phyloP scores from a whole-genome alignment of 2,888 invertebrate species.

The Cataglyphis albicans region DNA sequence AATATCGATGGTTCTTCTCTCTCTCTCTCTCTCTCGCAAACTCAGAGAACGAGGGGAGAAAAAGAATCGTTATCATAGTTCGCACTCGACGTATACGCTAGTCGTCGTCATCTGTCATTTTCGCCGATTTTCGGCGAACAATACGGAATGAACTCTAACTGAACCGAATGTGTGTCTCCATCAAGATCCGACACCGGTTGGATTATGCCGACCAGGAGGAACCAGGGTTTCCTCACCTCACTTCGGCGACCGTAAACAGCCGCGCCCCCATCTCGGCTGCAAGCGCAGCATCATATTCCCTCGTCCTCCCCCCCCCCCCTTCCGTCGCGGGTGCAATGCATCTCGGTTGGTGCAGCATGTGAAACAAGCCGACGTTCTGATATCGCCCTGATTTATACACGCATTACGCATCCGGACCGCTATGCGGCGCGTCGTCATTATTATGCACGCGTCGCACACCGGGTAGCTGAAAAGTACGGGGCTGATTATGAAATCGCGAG shows the following conservation, averaged over 20 bases:
- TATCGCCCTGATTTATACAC: slow-evolving; percentile 79
- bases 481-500: slow-evolving; percentile 28
- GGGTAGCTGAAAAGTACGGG: slow-evolving; percentile 48
- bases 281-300: slow-evolving; percentile 10
- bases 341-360: slow-evolving; percentile 70
- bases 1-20: not conserved
- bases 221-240: slow-evolving; percentile 67
- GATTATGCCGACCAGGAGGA: slow-evolving; percentile 34
- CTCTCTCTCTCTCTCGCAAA: not conserved
- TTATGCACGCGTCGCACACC: slow-evolving; percentile 57
- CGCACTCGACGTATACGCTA: not conserved
- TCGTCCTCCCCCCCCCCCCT: not conserved
- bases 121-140: slow-evolving; percentile 4
- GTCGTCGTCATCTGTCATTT: not conserved
- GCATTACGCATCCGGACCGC: slow-evolving; percentile 75
- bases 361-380: slow-evolving; percentile 71
- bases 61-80: not conserved
- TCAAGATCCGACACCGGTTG: slow-evolving; percentile 64
- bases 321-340: slow-evolving; percentile 68
- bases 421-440: slow-evolving; percentile 66
- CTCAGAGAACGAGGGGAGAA: not conserved
- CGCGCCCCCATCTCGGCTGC: slow-evolving; percentile 32
- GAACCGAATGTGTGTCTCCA: slow-evolving; percentile 75
- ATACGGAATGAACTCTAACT: slow-evolving; percentile 61
- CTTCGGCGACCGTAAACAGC: slow-evolving; percentile 68